Base-by-base conservation (phyloP, 1,140 invertebrate genomes). In the Druon quercuslanigerum region DNA sequence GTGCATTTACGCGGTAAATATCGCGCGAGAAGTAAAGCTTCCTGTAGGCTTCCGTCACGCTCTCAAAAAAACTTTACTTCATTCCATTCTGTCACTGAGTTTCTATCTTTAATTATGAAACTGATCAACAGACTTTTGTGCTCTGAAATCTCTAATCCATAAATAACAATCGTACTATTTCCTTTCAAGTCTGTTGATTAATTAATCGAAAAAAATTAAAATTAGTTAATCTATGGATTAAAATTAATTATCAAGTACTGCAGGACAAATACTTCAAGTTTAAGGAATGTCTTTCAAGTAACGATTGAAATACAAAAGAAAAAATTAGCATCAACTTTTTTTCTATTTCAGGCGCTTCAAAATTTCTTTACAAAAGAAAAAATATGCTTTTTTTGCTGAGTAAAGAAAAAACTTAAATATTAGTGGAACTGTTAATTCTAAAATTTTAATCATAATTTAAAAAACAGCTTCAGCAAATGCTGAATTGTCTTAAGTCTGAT, bases 131-230 rank as follows among this genome's bases (percentile, higher is more conserved):
- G 40, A 14, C 33, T 13, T 11, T 14, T 33, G n/a, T 40, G 33
- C 8, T 1, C n/a, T 66, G 33, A 9, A 16, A 66, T 46, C 13
- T 7, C 40, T 60, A 14, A 60, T 33, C 13, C 46, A 40, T 66
- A 66, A 66, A 66, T 66, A 66, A 66, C 8, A 66, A 66, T 66
- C 40, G 16, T n/a, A n/a, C 60, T 66, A 66, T 60, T 60, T 14
- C n/a, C 25, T 40, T 66, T 66, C 7, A 66, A 40, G 25, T 40
- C 33, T 66, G n/a, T 66, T 66, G 60, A n/a, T n/a, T 40, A 40
- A 66, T 46, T 66, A 46, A 66, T 66, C n/a, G 16, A n/a, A 25
- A 25, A 66, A n/a, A n/a, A n/a, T n/a, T n/a, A n/a, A n/a, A n/a
- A n/a, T n/a, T n/a, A n/a, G n/a, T n/a, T n/a, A n/a, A n/a, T n/a